Conservation (phyloP, 1,140 invertebrate species). For the Stegodyphus dumicola region DNA sequence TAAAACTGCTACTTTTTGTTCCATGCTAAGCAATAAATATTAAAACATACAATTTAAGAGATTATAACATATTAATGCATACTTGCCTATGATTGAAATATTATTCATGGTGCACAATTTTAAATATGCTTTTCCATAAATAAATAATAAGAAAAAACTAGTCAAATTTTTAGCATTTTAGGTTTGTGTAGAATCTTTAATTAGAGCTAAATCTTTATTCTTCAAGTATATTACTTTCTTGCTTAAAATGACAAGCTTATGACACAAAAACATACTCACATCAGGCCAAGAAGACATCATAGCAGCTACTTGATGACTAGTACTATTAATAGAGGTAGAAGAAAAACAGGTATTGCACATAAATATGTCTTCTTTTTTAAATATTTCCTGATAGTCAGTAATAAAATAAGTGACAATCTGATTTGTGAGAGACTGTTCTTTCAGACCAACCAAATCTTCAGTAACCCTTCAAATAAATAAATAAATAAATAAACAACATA, state of each 20-base stretch:
- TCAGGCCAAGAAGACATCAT: constrained; percentile 56
- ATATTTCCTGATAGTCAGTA: constrained; percentile 67
- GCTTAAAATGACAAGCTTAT: background rate
- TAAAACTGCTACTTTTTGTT: too few species aligned
- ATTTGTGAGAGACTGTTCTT: constrained; percentile 69
- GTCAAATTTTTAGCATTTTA: too few species aligned
- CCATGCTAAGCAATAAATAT: too few species aligned
- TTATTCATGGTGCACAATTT: too few species aligned
- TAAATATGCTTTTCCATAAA: too few species aligned
- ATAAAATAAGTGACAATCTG: constrained; percentile 70
- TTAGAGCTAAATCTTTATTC: too few species aligned
- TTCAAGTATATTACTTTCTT: background rate
- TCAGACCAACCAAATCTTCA: constrained; percentile 66
- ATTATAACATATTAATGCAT: too few species aligned
- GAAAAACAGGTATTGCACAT: background rate
- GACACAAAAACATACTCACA: constrained; percentile 6
- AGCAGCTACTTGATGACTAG: constrained; percentile 37
- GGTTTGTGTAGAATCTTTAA: too few species aligned
- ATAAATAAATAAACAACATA: too few species aligned
- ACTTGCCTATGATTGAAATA: too few species aligned
- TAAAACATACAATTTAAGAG: too few species aligned
- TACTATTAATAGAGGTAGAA: constrained; percentile 8
- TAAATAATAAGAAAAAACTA: too few species aligned
- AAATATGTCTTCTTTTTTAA: constrained; percentile 61
- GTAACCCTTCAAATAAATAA: constrained; percentile 56